Base-by-base conservation (phyloP, 2,113 vertebrate genomes). In the Bufo gargarizans region DNA sequence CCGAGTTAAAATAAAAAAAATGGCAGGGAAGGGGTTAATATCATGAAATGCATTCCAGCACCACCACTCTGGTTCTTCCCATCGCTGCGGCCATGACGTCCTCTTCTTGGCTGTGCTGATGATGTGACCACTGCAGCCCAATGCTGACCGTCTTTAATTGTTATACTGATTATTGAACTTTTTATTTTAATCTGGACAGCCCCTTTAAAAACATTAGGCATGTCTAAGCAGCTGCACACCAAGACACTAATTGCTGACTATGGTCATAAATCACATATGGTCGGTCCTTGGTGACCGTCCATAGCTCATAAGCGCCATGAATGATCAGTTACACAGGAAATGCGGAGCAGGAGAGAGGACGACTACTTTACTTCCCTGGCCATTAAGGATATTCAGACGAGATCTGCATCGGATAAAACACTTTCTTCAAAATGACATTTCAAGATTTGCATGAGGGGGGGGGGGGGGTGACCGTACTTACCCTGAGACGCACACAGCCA, bases 401-500 rank as follows among this genome's bases (percentile, higher is more conserved):
- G 58, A 61, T 6, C 58, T 17, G 6, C 53, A 55, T 11, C 10
- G 9, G 20, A 63, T 20, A 63, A 63, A 20, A 20, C 3, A 59
- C 12, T 4, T 59, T 4, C 14, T 19, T 20, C 6, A 67, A 67
- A 22, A 10, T 3, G 19, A 47, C 45, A 43, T 12, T 5, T 0
- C 13, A 43, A 71, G 14, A 43, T 6, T 1, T 65, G 11, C 16
- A 65, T 19, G 19, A 65, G 3, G 1, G 12, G 7, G 2, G n/a
- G 61, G 6, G 61, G 12, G 7, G 2, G n/a, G 61, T 1, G 61
- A 0, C 3, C 55, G 10, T 13, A 92, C 97, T 96, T 93, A 97
- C 98, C 94, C 97, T 95, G 89, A 99, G 97, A 92, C 98, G 96
- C 90, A 99, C 98, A 89, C 98, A 99, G 74, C 98, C 98, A 95